Evolutionary conservation across 2,888 invertebrate species (phyloP).

Genomic region (Callyntrura sp.): DNA sequence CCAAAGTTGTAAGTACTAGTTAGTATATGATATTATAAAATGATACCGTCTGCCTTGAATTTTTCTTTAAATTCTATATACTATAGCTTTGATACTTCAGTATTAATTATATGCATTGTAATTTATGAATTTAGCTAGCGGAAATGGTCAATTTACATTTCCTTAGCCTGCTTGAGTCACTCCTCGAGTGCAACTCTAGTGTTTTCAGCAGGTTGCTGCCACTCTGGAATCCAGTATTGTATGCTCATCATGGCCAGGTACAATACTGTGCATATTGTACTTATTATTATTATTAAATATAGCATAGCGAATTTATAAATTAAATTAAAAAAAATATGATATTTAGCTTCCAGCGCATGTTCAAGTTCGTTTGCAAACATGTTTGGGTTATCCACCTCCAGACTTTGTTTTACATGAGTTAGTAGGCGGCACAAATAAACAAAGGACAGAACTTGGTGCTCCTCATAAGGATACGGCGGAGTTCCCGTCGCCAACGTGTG

Average conservation of each 20-base stretch:
- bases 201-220: slow-evolving; percentile 96
- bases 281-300: slow-evolving; percentile 2
- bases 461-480: slow-evolving; percentile 67
- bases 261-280: background rate
- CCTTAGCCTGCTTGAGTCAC: slow-evolving; percentile 96
- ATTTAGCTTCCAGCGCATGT: slow-evolving; percentile 94
- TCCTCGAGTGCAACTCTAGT: slow-evolving; percentile 97
- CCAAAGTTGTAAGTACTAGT: slow-evolving; percentile 91
- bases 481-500: slow-evolving; percentile 82
- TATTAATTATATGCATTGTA: background rate
- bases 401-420: slow-evolving; percentile 62
- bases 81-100: background rate
- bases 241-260: slow-evolving; percentile 86
- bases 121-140: slow-evolving; percentile 89
- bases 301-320: background rate
- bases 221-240: slow-evolving; percentile 98
- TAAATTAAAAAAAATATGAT: background rate
- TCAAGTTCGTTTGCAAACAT: slow-evolving; percentile 93
- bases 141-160: slow-evolving; percentile 99
- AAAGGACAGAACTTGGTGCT: slow-evolving; percentile 24
- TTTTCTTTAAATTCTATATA: too few relatives aligned
- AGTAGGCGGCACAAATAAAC: background rate
- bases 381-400: slow-evolving; percentile 92
- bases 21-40: background rate
- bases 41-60: background rate